Conservation (phyloP, 2,113 vertebrate species). For the human region GRCh38 chr3:17605001-17605500, state of each 20-base stretch:
- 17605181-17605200: background rate
- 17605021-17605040: background rate
- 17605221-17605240: background rate
- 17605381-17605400: background rate
- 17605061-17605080: background rate
- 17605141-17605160: background rate
- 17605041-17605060: background rate
- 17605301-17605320: background rate
- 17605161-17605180: background rate
- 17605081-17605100: background rate
- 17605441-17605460: constrained; percentile 29
- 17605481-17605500: constrained; percentile 7
- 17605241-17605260: background rate
- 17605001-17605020: background rate
- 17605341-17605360: background rate
- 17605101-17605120: background rate
- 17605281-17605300: background rate
- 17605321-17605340: background rate
- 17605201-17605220: background rate
- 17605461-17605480: background rate
- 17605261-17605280: background rate
- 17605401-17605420: background rate
- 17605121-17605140: background rate
- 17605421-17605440: background rate
- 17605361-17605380: background rate